Evolutionary conservation across 1,140 invertebrate genomes (phyloP), one percentile per base, ranked within the genome.

Genomic region (Panulirus ornatus): DNA sequence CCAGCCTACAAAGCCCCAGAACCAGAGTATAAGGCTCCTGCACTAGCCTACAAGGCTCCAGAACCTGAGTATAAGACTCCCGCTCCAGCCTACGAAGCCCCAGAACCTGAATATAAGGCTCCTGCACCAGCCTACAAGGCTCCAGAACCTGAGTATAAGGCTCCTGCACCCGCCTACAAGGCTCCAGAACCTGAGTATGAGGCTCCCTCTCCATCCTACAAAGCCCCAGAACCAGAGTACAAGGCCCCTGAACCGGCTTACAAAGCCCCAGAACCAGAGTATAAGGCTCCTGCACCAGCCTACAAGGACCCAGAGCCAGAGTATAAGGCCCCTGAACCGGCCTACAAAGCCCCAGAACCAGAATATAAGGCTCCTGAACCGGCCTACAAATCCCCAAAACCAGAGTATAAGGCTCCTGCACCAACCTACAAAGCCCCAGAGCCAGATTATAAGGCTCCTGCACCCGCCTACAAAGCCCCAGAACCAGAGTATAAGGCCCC

Each of bases 61-160:
- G 63, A 66, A 30, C 8, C 19, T 5, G 73, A 86, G 34, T 66
- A 83, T 38, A 9, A 9, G 1, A 34, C 81, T 22, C 54, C 81
- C 19, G 19, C 27, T 30, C 81, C 81, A 40, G 36, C 9, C 22
- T 85, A 85, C 40, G 76, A 87, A 22, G 85, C 70, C 1, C 85
- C 85, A 3, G 66, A 71, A 22, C 19, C 63, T 1, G 36, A 30
- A 70, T 73, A 85, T 34, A 73, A 44, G 63, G 82, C 82, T n/a
- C 54, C 88, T 40, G 22, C 44, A 44, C 6, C 75, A 27, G 75
- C 42, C 0, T 89, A 89, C 38, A 82, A 89, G 58, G 88, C 88
- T 22, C 88, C 88, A 9, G 51, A 79, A 27, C 76, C 88, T 19
- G 86, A 19, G 30, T 82, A 88, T 16, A 54, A 86, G n/a, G 70